These are phyloP conservation scores for Diplodus puntazzo DNA, from an alignment of 2,797 vertebrate genomes.

Conservation along the genomic window DNA sequence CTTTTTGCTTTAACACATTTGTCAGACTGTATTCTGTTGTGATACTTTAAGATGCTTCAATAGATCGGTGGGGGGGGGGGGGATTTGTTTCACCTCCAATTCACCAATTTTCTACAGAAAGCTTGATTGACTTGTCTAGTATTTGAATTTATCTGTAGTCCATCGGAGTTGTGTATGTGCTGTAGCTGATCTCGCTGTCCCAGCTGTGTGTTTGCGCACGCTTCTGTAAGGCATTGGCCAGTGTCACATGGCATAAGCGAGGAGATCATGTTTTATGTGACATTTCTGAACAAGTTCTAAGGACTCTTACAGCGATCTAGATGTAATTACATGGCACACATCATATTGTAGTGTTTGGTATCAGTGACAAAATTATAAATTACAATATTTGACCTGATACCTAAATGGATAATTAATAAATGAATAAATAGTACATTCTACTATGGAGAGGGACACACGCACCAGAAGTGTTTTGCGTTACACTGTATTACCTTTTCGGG, in stretches of 20 bases:
- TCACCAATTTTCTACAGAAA: background rate
- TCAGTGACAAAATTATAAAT: background rate
- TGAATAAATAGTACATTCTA: background rate
- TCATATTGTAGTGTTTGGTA: no score
- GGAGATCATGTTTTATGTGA: background rate
- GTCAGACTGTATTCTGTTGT: no score
- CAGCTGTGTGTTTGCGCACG: background rate
- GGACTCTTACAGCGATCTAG: no score
- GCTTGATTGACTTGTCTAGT: background rate
- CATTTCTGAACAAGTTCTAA: background rate
- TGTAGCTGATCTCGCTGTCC: constrained; percentile 2
- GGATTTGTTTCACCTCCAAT: no score
- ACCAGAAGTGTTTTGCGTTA: no score
- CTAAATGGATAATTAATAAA: background rate
- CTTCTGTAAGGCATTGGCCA: background rate
- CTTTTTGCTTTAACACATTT: no score
- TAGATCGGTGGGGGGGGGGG: no score
- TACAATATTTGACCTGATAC: background rate
- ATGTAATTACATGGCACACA: background rate
- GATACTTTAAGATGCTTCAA: no score
- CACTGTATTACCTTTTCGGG: no score
- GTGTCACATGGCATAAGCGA: constrained; percentile 15
- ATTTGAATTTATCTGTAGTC: background rate
- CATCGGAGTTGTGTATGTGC: background rate
- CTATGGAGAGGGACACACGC: background rate